Evolutionary conservation across 1,140 invertebrate genomes (phyloP).

Genomic region (Dryas iulia): DNA sequence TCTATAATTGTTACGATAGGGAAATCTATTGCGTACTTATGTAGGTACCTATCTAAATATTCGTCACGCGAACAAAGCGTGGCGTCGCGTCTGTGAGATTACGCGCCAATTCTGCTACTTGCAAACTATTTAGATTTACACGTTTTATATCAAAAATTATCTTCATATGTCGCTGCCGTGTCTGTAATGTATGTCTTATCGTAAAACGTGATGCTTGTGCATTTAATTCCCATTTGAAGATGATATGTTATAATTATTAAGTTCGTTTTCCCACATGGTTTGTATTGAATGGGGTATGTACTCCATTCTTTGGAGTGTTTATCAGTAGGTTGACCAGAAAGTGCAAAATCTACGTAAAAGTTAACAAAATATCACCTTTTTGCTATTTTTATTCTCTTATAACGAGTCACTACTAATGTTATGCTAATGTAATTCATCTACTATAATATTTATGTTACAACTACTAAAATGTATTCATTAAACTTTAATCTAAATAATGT

Average conservation of each 20-base stretch:
- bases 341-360: no score
- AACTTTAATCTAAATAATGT: not conserved
- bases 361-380: no score
- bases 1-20: constrained; percentile 17
- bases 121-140: not conserved
- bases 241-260: not conserved
- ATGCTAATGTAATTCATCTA: no score
- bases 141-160: not conserved
- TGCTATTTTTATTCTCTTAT: no score
- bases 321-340: no score
- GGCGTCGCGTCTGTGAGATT: constrained; percentile 4
- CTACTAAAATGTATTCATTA: not conserved
- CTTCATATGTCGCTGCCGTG: not conserved
- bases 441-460: not conserved
- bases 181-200: no score
- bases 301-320: no score
- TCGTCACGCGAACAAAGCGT: constrained; percentile 30
- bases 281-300: no score
- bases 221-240: not conserved
- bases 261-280: not conserved
- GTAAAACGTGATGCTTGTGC: not conserved
- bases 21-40: constrained; percentile 16
- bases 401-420: no score
- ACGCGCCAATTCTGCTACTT: not conserved
- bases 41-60: not conserved